Conservation (phyloP, 2,888 invertebrate genomes). For the Tiliacea aurago region DNA sequence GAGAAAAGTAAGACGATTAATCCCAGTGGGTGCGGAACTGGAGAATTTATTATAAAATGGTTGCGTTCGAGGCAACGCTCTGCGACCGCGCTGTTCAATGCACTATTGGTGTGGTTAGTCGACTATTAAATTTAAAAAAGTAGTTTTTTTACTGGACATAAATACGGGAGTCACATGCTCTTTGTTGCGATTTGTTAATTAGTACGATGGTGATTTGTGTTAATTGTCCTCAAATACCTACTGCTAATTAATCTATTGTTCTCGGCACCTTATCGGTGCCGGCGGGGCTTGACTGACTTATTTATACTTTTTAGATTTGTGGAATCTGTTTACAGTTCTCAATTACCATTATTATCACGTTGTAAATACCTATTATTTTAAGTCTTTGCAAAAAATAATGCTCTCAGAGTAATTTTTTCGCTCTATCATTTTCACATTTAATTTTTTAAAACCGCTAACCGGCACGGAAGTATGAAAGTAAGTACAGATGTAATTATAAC, state of each 20-base stretch:
- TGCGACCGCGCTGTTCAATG: conserved; percentile 69
- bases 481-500: conserved; percentile 59
- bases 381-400: neutral
- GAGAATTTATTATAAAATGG: conserved; percentile 89
- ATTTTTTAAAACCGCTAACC: conserved; percentile 30
- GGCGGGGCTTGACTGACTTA: too few relatives aligned
- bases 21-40: conserved; percentile 84
- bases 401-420: conserved; percentile 12
- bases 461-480: conserved; percentile 36
- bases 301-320: conserved; percentile 11
- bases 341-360: neutral
- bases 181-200: conserved; percentile 35
- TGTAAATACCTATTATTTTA: neutral
- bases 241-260: too few relatives aligned
- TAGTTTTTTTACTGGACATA: conserved; percentile 47
- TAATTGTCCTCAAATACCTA: too few relatives aligned
- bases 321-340: neutral
- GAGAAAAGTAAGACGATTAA: conserved; percentile 90
- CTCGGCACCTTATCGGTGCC: too few relatives aligned
- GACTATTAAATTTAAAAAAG: conserved; percentile 66
- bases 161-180: conserved; percentile 15
- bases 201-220: conserved; percentile 39
- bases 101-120: conserved; percentile 75
- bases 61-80: conserved; percentile 78
- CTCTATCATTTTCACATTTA: conserved; percentile 28